phyloP scores from a whole-genome alignment of 2,797 vertebrate species.

The Gymnocypris eckloni region DNA sequence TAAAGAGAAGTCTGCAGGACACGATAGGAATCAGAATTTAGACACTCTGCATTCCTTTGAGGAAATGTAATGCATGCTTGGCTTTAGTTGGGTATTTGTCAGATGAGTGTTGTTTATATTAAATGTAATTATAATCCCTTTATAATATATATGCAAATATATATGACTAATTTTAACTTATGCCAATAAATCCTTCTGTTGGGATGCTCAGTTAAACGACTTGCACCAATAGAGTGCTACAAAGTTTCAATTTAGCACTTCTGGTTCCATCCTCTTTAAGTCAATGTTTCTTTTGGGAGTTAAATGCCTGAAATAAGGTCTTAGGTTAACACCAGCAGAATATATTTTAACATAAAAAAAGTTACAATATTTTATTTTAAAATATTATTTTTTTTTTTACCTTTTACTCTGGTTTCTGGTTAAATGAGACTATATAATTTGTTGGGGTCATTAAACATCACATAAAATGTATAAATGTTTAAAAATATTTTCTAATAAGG shows the following conservation, averaged over 20 bases:
- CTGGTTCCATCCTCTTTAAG: neutral
- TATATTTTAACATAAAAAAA: too few relatives aligned
- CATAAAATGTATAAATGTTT: neutral
- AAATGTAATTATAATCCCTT: neutral
- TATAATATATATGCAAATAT: slow-evolving; percentile 26
- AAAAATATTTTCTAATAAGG: neutral
- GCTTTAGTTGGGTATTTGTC: slow-evolving; percentile 2
- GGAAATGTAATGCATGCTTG: neutral
- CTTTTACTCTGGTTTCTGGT: neutral
- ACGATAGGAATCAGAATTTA: slow-evolving; percentile 1
- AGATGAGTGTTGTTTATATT: neutral
- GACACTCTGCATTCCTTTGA: neutral
- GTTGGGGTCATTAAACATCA: neutral
- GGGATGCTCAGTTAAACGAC: neutral
- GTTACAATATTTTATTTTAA: too few relatives aligned
- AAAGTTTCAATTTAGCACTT: neutral
- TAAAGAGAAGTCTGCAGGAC: slow-evolving; percentile 12
- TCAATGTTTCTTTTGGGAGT: neutral
- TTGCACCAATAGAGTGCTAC: neutral
- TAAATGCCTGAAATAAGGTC: neutral
- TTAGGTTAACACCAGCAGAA: neutral
- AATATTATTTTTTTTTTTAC: too few relatives aligned
- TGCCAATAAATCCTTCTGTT: neutral
- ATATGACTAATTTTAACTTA: neutral
- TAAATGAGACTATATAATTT: too few relatives aligned